A percentile compares a stretch with the other conserved stretches of the same genome.
phyloP scores from a whole-genome alignment of 2,797 vertebrate species.

The Anas bernieri region DNA sequence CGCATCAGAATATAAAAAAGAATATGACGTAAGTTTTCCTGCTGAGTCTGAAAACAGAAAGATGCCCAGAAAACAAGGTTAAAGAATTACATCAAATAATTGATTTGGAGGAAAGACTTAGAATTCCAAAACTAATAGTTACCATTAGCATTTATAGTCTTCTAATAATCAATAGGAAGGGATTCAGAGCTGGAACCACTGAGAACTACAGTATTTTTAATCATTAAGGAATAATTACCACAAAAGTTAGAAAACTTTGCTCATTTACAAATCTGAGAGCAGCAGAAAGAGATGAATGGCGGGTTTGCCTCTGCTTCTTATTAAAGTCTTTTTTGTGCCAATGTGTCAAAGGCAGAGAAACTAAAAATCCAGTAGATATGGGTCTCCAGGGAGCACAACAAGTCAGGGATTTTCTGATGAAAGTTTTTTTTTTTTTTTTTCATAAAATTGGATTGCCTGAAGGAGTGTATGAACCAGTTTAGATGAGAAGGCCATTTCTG shows the following conservation, averaged over 20 bases:
- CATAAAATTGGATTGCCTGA: constrained; percentile 48
- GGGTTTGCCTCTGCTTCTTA: neutral
- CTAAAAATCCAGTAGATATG: neutral
- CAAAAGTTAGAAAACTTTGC: neutral
- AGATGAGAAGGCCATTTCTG: constrained; percentile 43
- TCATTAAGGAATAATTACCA: neutral
- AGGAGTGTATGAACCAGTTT: constrained; percentile 62
- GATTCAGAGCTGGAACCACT: neutral
- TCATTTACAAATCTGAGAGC: neutral
- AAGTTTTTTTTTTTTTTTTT: neutral
- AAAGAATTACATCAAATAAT: neutral
- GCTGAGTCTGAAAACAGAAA: neutral
- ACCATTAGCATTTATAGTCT: neutral
- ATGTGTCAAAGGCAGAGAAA: neutral
- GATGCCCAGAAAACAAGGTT: neutral
- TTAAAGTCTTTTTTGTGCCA: constrained; percentile 10
- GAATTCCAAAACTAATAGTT: neutral
- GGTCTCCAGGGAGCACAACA: neutral
- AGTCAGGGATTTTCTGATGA: constrained; percentile 46
- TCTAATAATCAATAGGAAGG: neutral
- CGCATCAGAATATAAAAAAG: neutral
- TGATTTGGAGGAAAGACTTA: neutral
- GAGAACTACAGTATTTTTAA: neutral
- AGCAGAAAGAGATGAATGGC: constrained; percentile 8
- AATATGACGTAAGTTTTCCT: neutral